These are phyloP conservation scores for Acanthisitta chloris DNA, from an alignment of 2,113 vertebrate genomes.

Conservation along the genomic window DNA sequence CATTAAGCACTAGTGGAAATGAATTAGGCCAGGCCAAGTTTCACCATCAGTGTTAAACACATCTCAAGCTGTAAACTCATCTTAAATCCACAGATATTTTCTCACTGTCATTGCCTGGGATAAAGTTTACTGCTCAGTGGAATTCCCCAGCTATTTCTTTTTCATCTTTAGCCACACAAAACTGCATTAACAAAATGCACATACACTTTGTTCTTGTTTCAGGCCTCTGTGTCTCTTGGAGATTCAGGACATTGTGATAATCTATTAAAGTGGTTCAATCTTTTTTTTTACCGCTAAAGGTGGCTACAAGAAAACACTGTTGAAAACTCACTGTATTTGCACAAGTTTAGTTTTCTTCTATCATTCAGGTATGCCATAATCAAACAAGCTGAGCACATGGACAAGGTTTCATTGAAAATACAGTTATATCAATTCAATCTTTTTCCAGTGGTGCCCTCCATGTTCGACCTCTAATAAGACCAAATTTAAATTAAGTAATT, in stretches of 20 bases:
- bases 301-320: background rate
- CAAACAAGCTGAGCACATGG: background rate
- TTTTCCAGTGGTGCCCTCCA: background rate
- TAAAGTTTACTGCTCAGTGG: background rate
- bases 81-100: background rate
- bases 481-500: background rate
- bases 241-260: background rate
- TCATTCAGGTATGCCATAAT: background rate
- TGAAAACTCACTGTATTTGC: background rate
- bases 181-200: background rate
- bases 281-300: background rate
- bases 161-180: background rate
- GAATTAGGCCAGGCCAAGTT: background rate
- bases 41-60: background rate
- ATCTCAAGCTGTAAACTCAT: background rate
- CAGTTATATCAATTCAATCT: background rate
- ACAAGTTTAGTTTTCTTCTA: background rate
- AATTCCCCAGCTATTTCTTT: background rate
- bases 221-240: background rate
- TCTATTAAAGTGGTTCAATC: background rate
- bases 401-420: background rate
- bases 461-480: background rate
- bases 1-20: background rate
- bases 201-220: background rate
- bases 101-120: background rate